These are phyloP conservation scores for Larimichthys polyactis DNA, from an alignment of 2,113 vertebrate genomes.

Conservation along the genomic window DNA sequence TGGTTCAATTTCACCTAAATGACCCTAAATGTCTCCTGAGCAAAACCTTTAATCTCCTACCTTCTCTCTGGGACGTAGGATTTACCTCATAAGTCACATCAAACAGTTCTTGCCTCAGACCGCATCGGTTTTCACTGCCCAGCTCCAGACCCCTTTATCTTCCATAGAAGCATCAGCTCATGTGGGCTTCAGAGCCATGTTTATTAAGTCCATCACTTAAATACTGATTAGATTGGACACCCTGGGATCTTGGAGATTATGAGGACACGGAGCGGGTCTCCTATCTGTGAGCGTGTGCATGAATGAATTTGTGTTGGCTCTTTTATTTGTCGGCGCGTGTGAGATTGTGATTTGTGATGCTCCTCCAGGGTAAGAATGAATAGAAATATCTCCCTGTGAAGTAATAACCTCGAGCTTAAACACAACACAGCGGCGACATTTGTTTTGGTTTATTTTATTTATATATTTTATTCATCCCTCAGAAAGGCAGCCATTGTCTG, in stretches of 20 bases:
- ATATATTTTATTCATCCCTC: constrained; percentile 54
- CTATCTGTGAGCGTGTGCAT: constrained; percentile 29
- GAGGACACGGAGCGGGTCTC: constrained; percentile 34
- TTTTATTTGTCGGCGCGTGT: constrained; percentile 43
- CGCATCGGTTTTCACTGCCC: neutral
- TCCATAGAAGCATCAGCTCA: constrained; percentile 24
- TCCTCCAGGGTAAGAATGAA: constrained; percentile 55
- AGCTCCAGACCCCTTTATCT: constrained; percentile 4
- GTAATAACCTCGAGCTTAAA: constrained; percentile 65
- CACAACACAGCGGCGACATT: constrained; percentile 58
- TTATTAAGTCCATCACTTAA: constrained; percentile 75
- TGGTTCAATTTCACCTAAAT: neutral
- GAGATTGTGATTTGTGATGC: constrained; percentile 64
- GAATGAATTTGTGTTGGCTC: constrained; percentile 50
- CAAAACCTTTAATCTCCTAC: neutral
- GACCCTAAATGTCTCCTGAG: neutral
- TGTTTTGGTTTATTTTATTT: constrained; percentile 71
- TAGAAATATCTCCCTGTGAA: constrained; percentile 60
- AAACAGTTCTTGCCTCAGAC: constrained; percentile 1
- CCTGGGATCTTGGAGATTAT: constrained; percentile 44
- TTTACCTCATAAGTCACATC: constrained; percentile 27
- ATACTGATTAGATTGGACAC: constrained; percentile 69
- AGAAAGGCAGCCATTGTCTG: constrained; percentile 64
- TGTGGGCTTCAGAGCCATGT: constrained; percentile 16
- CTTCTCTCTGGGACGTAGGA: constrained; percentile 10